Percentiles rank a stretch among this genome's conserved stretches.
phyloP scores from a whole-genome alignment of 1,140 invertebrate genomes.

The Trachymyrmex septentrionalis region DNA sequence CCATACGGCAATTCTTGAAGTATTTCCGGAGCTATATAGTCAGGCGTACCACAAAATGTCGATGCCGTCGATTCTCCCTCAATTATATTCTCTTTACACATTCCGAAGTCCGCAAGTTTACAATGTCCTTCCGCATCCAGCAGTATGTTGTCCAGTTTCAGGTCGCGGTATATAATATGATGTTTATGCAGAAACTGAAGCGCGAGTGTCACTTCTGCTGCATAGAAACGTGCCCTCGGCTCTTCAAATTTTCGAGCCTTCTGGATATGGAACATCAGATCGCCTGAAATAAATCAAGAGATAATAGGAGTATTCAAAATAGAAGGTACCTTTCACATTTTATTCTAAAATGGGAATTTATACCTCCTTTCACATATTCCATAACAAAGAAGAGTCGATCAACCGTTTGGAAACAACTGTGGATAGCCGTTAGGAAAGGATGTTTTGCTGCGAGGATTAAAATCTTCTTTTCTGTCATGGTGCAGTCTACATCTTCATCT shows the following conservation, averaged over 20 bases:
- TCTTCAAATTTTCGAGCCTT: conserved; percentile 99
- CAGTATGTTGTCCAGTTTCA: conserved; percentile 99
- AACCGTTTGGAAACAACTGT: conserved; percentile 99
- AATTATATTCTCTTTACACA: conserved; percentile 97
- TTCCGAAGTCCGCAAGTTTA: conserved; percentile 99
- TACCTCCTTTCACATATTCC: conserved; percentile 99
- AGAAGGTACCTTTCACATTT: background rate
- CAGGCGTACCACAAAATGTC: conserved; percentile 99
- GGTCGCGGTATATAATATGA: conserved; percentile 99
- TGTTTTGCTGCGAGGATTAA: conserved; percentile 98
- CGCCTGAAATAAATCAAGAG: conserved; percentile 84
- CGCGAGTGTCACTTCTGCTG: conserved; percentile 99
- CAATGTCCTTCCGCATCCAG: conserved; percentile 99
- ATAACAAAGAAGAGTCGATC: conserved; percentile 98
- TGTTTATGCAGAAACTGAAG: conserved; percentile 98
- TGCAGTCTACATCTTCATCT: conserved; percentile 99
- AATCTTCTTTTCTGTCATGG: conserved; percentile 99
- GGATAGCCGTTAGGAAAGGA: conserved; percentile 99
- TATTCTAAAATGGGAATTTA: conserved; percentile 8
- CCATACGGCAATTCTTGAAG: conserved; percentile 99
- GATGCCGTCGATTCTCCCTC: conserved; percentile 95
- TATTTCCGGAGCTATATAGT: conserved; percentile 99
- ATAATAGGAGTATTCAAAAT: background rate
- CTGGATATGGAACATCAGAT: conserved; percentile 99
- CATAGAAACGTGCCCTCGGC: conserved; percentile 98